Percentiles rank a stretch among this genome's conserved stretches.
Evolutionary conservation across 2,797 vertebrate species (phyloP).

Genomic region (Falco columbarius): DNA sequence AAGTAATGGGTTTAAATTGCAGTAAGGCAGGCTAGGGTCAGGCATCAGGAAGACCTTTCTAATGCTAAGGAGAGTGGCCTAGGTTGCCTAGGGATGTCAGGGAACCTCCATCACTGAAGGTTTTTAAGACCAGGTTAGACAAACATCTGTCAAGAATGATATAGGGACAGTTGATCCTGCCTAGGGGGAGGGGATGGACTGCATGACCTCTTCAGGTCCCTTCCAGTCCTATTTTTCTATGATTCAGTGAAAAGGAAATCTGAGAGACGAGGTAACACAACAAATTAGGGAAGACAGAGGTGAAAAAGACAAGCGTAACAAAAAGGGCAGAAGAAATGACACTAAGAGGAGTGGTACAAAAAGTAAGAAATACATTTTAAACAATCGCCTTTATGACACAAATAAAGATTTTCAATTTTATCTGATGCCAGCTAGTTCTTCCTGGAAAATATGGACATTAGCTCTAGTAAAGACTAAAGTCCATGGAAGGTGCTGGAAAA

Average conservation of each 20-base stretch:
- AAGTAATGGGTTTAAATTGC: background rate
- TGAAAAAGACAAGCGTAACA: constrained; percentile 24
- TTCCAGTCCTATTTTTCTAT: constrained; percentile 11
- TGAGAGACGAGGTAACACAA: constrained; percentile 5
- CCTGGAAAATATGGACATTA: background rate
- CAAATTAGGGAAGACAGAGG: constrained; percentile 29
- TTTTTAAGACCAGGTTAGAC: constrained; percentile 43
- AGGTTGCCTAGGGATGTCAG: background rate
- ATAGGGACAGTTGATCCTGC: constrained; percentile 35
- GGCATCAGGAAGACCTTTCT: background rate
- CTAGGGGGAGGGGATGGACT: background rate
- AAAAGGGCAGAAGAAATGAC: constrained; percentile 18
- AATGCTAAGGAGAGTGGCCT: background rate
- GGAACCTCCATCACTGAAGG: background rate
- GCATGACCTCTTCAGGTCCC: constrained; percentile 14
- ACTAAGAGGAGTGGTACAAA: background rate
- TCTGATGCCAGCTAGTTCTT: background rate
- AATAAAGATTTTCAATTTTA: background rate
- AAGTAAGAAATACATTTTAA: background rate
- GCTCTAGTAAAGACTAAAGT: background rate
- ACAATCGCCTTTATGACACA: background rate
- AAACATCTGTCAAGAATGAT: constrained; percentile 44
- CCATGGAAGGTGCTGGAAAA: background rate
- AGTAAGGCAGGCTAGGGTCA: background rate
- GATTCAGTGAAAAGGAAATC: constrained; percentile 32